Conservation (phyloP, 1,140 invertebrate genomes). For the Mercenaria mercenaria region DNA sequence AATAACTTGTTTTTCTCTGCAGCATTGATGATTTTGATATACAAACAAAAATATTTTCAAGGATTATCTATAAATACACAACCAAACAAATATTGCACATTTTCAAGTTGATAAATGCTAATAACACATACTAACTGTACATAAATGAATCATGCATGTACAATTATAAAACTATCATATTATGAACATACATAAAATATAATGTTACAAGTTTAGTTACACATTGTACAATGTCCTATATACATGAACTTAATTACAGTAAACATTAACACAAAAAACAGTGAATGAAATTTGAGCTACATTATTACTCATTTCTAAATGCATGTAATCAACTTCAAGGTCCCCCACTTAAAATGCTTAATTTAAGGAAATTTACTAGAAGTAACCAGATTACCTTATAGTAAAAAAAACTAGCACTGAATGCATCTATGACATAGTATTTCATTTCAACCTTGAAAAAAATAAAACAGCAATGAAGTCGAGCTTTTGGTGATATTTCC, state of each 20-base stretch:
- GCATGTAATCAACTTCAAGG: neutral
- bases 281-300: neutral
- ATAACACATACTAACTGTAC: neutral
- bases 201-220: neutral
- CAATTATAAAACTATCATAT: neutral
- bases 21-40: too few relatives aligned
- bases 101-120: neutral
- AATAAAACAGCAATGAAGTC: too few relatives aligned
- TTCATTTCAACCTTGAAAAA: too few relatives aligned
- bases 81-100: conserved; percentile 29
- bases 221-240: neutral
- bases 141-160: too few relatives aligned
- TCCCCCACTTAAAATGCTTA: neutral
- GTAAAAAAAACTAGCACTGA: neutral
- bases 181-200: neutral
- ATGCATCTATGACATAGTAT: too few relatives aligned
- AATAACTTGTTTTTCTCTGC: too few relatives aligned
- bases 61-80: neutral
- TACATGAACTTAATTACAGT: neutral
- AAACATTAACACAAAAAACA: neutral
- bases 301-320: neutral
- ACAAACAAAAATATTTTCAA: too few relatives aligned
- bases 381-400: neutral
- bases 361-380: neutral
- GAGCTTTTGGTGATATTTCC: too few relatives aligned